Conservation (phyloP, 2,797 vertebrate species). For the Brachyalestes nurse region DNA sequence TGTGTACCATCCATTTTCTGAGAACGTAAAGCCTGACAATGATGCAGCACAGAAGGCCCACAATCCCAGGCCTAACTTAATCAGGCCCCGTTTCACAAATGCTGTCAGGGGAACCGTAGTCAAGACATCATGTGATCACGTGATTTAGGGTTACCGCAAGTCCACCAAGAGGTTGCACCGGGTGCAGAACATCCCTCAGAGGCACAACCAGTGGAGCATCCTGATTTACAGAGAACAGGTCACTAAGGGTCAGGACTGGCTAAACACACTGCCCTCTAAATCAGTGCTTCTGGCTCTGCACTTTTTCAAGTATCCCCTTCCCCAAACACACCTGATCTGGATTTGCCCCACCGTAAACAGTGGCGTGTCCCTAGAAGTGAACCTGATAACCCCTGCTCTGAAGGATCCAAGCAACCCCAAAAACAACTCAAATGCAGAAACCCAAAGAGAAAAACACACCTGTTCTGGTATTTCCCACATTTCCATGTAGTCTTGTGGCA, state of each 20-base stretch:
- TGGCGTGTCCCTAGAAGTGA: too few relatives aligned
- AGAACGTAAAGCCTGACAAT: slow-evolving; percentile 4
- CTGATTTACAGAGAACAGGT: slow-evolving; percentile 76
- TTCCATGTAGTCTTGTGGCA: background rate
- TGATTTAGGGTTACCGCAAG: slow-evolving; percentile 32
- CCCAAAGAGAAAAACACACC: background rate
- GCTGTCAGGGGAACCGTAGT: background rate
- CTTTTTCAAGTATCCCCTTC: background rate
- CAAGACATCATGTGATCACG: slow-evolving; percentile 2
- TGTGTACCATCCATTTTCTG: slow-evolving; percentile 30
- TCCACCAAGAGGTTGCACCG: background rate
- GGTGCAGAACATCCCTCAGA: slow-evolving; percentile 23
- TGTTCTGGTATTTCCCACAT: background rate
- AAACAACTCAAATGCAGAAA: background rate
- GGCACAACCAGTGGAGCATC: slow-evolving; percentile 65
- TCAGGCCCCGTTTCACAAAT: background rate
- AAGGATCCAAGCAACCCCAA: too few relatives aligned
- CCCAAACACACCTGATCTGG: background rate
- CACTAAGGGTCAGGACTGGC: slow-evolving; percentile 72
- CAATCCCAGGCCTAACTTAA: background rate
- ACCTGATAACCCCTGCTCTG: too few relatives aligned
- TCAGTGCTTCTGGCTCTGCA: slow-evolving; percentile 57
- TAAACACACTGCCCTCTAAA: slow-evolving; percentile 73
- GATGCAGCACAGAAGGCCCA: background rate
- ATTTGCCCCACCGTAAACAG: too few relatives aligned